A percentile compares a stretch with the other conserved stretches of the same genome.
phyloP scores from a whole-genome alignment of 1,140 invertebrate species.

The Drosophila hydei region DNA sequence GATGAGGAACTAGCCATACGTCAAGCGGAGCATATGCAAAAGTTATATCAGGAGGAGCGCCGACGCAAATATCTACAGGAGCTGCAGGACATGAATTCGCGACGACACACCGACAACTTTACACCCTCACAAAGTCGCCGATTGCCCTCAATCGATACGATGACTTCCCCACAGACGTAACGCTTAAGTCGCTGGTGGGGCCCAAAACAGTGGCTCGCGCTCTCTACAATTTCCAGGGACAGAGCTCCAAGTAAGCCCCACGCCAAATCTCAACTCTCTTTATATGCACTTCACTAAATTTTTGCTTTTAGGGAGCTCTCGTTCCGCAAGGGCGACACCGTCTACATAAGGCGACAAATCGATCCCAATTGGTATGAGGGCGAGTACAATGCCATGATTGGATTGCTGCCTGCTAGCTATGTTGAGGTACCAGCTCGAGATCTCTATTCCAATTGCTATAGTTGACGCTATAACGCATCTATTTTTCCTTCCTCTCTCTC shows the following conservation, averaged over 20 bases:
- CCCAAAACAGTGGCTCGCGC: constrained; percentile 92
- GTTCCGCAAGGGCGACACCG: constrained; percentile 95
- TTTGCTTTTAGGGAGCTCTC: constrained; percentile 92
- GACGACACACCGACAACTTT: constrained; percentile 95
- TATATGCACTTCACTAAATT: too few relatives aligned
- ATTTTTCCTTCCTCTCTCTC: too few relatives aligned
- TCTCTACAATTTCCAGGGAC: constrained; percentile 95
- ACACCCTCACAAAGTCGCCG: constrained; percentile 95
- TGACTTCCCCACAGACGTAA: constrained; percentile 89
- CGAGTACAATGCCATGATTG: constrained; percentile 93
- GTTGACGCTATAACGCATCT: too few relatives aligned
- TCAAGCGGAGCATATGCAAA: constrained; percentile 95
- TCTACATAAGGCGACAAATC: constrained; percentile 93
- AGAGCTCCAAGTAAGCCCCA: constrained; percentile 87
- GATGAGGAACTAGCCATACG: constrained; percentile 92
- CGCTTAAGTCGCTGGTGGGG: constrained; percentile 85
- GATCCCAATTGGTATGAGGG: constrained; percentile 98
- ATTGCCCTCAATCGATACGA: constrained; percentile 97
- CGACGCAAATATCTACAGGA: constrained; percentile 94
- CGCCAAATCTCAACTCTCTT: too few relatives aligned
- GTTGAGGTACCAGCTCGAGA: constrained; percentile 89
- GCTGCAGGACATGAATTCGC: constrained; percentile 94
- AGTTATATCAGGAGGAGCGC: constrained; percentile 94
- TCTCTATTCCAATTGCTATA: too few relatives aligned
- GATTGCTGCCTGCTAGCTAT: constrained; percentile 95